A percentile compares a stretch with the other conserved stretches of the same genome.
phyloP scores from a whole-genome alignment of 2,888 invertebrate genomes.

The Drosophila flavopinicola region DNA sequence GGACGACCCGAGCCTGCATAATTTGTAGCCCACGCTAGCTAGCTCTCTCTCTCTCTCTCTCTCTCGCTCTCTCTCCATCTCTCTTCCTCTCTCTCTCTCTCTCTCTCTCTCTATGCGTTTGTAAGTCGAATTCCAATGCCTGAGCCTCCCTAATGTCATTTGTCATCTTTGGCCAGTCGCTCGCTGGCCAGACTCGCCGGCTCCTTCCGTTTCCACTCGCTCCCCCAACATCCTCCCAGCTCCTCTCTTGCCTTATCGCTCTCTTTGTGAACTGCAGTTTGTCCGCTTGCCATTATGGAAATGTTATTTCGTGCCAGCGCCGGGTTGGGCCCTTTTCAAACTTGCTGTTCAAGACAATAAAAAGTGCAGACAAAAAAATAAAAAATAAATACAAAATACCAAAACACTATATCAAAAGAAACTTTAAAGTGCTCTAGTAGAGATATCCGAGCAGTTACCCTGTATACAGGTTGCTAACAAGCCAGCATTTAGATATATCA shows the following conservation, averaged over 20 bases:
- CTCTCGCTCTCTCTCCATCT: not conserved
- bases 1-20: conserved; percentile 29
- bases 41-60: not conserved
- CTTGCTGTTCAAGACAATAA: conserved; percentile 43
- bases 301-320: conserved; percentile 69
- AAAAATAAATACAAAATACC: not conserved
- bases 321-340: conserved; percentile 15
- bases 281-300: conserved; percentile 73
- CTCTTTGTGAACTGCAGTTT: conserved; percentile 48
- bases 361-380: conserved; percentile 15
- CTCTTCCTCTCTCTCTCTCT: not conserved
- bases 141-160: conserved; percentile 73
- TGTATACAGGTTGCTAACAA: not conserved
- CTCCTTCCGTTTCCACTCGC: not conserved
- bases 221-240: not conserved
- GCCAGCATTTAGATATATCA: too few species aligned
- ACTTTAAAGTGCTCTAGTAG: too few species aligned
- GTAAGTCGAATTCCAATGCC: conserved; percentile 55
- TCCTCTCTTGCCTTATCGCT: not conserved
- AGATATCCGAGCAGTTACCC: too few species aligned
- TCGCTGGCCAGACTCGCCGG: not conserved
- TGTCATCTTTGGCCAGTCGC: conserved; percentile 56
- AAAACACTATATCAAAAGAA: too few species aligned
- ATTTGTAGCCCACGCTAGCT: conserved; percentile 25
- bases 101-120: conserved; percentile 11